Percentiles rank a stretch among this genome's conserved stretches.
Conservation (phyloP, 2,113 vertebrate species). For the Prunella himalayana region DNA sequence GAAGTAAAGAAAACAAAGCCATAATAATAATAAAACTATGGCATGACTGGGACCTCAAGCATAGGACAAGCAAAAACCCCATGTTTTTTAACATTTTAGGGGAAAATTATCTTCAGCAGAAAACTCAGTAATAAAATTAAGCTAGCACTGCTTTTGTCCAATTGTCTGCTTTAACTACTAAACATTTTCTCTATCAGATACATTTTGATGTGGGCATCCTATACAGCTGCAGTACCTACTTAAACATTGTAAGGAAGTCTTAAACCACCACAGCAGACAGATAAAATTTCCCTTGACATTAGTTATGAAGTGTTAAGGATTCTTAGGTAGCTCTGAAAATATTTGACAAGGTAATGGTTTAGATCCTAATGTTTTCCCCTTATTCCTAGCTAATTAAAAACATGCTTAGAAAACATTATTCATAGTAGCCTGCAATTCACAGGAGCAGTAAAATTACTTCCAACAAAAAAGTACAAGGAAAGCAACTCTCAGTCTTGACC, state of each 20-base stretch:
- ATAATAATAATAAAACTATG: not conserved
- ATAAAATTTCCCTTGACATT: not conserved
- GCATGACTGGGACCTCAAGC: not conserved
- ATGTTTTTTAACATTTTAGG: fast-evolving
- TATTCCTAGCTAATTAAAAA: not conserved
- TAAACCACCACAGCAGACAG: not conserved
- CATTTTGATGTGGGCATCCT: not conserved
- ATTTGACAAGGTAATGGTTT: not conserved
- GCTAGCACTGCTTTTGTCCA: not conserved
- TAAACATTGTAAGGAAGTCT: not conserved
- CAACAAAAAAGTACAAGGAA: not conserved
- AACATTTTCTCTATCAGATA: not conserved
- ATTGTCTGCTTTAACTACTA: not conserved
- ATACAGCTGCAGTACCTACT: not conserved
- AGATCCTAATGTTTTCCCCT: not conserved
- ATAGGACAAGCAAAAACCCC: fast-evolving
- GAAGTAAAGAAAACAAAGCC: not conserved
- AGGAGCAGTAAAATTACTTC: not conserved
- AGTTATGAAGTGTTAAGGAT: not conserved
- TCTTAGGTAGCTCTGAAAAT: not conserved
- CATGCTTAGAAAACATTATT: not conserved
- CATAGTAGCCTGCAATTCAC: not conserved
- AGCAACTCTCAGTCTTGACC: not conserved
- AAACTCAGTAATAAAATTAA: not conserved
- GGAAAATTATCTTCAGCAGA: not conserved